Percentiles rank a stretch among this genome's conserved stretches.
phyloP scores from a whole-genome alignment of 1,140 invertebrate genomes.

The Octopus sinensis region DNA sequence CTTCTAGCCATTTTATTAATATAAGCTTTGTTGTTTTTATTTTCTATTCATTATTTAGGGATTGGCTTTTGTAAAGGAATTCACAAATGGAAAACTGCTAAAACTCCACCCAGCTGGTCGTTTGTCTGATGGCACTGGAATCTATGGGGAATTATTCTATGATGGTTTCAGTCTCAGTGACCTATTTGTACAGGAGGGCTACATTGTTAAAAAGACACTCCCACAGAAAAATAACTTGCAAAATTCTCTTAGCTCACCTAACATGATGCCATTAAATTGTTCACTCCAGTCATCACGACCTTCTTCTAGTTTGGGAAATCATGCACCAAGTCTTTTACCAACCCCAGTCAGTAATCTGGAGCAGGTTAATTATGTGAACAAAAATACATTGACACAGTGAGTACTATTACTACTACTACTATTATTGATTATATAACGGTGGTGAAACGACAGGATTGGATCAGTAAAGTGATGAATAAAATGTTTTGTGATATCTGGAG shows the following conservation, averaged over 20 bases:
- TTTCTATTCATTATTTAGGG: background rate
- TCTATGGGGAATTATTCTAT: constrained; percentile 9
- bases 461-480: no score
- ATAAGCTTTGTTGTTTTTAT: background rate
- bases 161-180: background rate
- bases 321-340: background rate
- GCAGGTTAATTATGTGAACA: background rate
- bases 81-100: background rate
- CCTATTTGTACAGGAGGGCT: background rate
- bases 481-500: no score
- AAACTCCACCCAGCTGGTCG: background rate
- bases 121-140: background rate
- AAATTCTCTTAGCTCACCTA: background rate
- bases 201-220: background rate
- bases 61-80: constrained; percentile 3
- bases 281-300: background rate
- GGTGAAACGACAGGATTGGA: no score
- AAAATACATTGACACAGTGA: background rate
- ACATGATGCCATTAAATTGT: background rate
- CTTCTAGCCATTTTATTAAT: background rate
- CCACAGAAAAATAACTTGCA: background rate
- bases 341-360: background rate
- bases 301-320: background rate
- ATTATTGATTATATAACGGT: no score
- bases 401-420: no score